Evolutionary conservation across 1,140 invertebrate species (phyloP), one percentile per base, ranked within the genome.

Genomic region (Brachionus rotundiformis): DNA sequence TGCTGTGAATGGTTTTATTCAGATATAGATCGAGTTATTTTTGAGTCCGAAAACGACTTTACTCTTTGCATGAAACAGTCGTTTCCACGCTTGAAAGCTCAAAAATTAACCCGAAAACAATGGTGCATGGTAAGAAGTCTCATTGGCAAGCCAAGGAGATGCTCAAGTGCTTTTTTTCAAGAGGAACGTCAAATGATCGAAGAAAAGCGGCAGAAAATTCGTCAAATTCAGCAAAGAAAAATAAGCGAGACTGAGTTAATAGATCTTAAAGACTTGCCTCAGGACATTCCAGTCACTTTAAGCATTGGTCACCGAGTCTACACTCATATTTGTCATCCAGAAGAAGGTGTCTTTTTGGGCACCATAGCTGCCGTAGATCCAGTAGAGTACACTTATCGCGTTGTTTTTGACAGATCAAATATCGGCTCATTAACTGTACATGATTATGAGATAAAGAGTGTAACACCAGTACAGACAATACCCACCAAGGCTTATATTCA

Each of bases 1-100:
- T 98, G 95, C 86, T 98, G 95, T 88, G 97, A 99, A 87, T 98
- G 95, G 92, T 99, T 99, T 89, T 99, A 98, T 87, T 98, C 95
- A 84, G 98, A 97, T 86, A 93, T 98, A 84, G 96, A 98, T 87
- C 94, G 93, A 85, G 92, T 94, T 63, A 89, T 99, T 8, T 98
- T 99, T 89, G 91, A 94, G 83, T 94, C 94, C 65, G 94, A 98
- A 85, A 98, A 98, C 89, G 96, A 98, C 89, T 98, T 98, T 86
- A 93, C 93, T 88, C 93, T 95, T 63, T 97, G 95, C 86, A 88
- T 99, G 16, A 93, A 92, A 86, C 96, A 98, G 87, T 93, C 94
- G 5, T 98, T 98, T 89, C 96, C 97, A 6, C 92, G 94, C 85
- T 88, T 99, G 44, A 95, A 94, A 86, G 93, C 92, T 27, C 90